Conservation (phyloP, 1,140 invertebrate genomes). For the Eumaeus atala region DNA sequence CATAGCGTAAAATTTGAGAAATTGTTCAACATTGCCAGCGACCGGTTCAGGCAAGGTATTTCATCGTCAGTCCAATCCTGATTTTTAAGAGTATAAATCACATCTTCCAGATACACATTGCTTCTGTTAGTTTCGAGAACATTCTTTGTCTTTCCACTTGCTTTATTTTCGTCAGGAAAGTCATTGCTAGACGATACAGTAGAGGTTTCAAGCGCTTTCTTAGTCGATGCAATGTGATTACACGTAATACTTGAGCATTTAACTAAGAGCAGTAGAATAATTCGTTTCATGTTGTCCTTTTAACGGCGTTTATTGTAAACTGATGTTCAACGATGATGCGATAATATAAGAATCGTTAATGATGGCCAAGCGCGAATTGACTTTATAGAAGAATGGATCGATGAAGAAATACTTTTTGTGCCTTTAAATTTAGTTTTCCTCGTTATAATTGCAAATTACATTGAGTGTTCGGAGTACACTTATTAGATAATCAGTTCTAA, state of each 20-base stretch:
- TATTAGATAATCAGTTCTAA: too few relatives aligned
- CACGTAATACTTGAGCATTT: slow-evolving; percentile 16
- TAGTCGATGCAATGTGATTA: slow-evolving; percentile 25
- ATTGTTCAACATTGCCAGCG: slow-evolving; percentile 36
- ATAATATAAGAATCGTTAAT: slow-evolving; percentile 37
- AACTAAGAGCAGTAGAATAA: slow-evolving; percentile 16
- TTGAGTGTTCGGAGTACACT: too few relatives aligned
- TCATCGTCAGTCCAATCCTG: slow-evolving; percentile 55
- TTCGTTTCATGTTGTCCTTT: slow-evolving; percentile 29
- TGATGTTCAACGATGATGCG: slow-evolving; percentile 25
- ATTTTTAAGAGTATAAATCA: slow-evolving; percentile 42
- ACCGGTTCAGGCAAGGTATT: slow-evolving; percentile 45
- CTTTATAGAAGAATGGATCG: not conserved
- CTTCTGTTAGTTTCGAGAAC: slow-evolving; percentile 26
- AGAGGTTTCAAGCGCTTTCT: slow-evolving; percentile 22
- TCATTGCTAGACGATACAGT: slow-evolving; percentile 17
- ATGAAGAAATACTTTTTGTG: too few relatives aligned
- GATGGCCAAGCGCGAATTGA: not conserved
- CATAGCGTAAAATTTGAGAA: slow-evolving; percentile 60
- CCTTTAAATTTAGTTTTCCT: too few relatives aligned
- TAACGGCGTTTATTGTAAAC: slow-evolving; percentile 23
- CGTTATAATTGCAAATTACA: too few relatives aligned
- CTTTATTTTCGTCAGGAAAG: slow-evolving; percentile 10
- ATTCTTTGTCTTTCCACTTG: slow-evolving; percentile 16
- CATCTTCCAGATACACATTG: slow-evolving; percentile 52